Conservation (phyloP, 2,113 vertebrate genomes). For the Takifugu bimaculatus region DNA sequence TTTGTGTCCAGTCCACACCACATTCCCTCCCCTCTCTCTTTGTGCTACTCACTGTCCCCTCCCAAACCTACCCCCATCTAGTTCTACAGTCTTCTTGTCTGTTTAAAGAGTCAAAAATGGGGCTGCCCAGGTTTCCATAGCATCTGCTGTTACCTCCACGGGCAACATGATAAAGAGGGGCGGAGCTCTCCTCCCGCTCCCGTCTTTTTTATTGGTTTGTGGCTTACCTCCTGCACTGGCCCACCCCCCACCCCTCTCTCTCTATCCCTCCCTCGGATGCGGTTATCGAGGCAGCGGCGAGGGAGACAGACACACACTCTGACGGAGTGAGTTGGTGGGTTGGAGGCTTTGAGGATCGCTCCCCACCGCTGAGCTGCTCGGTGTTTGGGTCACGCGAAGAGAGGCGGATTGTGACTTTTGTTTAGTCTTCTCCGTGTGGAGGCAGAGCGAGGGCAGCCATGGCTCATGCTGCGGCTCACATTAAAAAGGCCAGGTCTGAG, state of each 20-base stretch:
- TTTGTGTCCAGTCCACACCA: slow-evolving; percentile 11
- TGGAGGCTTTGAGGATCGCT: slow-evolving; percentile 40
- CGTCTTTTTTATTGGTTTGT: slow-evolving; percentile 40
- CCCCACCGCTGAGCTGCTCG: slow-evolving; percentile 1
- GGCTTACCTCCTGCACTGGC: slow-evolving; percentile 47
- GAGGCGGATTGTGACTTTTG: not conserved
- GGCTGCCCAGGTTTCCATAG: slow-evolving; percentile 37
- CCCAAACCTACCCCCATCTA: not conserved
- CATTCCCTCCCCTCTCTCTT: slow-evolving; percentile 28
- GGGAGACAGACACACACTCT: slow-evolving; percentile 31
- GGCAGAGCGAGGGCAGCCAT: slow-evolving; percentile 63
- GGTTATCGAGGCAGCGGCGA: slow-evolving; percentile 46
- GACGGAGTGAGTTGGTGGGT: slow-evolving; percentile 23
- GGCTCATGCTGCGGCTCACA: slow-evolving; percentile 95
- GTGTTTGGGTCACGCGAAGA: slow-evolving; percentile 3
- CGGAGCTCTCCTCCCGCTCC: slow-evolving; percentile 27
- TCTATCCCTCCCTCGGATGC: slow-evolving; percentile 52
- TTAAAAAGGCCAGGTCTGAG: slow-evolving; percentile 95
- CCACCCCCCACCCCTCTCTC: slow-evolving; percentile 32
- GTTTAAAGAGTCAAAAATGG: slow-evolving; percentile 19
- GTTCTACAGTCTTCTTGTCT: not conserved
- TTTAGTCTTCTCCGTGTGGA: slow-evolving; percentile 13
- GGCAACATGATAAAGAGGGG: slow-evolving; percentile 24
- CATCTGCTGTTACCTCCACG: slow-evolving; percentile 40
- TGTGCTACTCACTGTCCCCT: slow-evolving; percentile 24